A percentile compares a stretch with the other conserved stretches of the same genome.
Conservation (phyloP, 1,140 invertebrate species). For the Chelonus insularis region DNA sequence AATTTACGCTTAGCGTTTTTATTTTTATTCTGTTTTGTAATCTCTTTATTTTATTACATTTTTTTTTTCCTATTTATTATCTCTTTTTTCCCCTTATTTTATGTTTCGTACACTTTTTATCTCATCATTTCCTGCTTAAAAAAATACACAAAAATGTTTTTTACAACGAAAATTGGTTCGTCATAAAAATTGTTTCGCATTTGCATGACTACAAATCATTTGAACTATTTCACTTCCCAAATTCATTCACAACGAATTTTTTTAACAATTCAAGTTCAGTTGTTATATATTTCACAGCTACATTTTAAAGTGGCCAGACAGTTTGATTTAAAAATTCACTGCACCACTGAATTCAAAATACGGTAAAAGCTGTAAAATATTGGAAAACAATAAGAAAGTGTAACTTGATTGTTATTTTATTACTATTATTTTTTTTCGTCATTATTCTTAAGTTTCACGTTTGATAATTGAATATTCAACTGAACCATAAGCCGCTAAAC, state of each 20-base stretch:
- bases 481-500: too few relatives aligned
- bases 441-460: too few relatives aligned
- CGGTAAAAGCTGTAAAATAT: too few relatives aligned
- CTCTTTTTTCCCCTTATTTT: not conserved
- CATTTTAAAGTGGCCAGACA: too few relatives aligned
- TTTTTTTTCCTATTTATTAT: too few relatives aligned
- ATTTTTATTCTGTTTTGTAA: not conserved
- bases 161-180: not conserved
- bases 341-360: too few relatives aligned
- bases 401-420: too few relatives aligned
- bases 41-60: not conserved
- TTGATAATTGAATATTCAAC: too few relatives aligned
- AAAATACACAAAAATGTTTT: not conserved
- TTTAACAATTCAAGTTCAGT: not conserved
- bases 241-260: not conserved
- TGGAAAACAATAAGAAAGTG: too few relatives aligned
- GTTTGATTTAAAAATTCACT: too few relatives aligned
- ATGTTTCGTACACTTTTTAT: not conserved
- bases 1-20: not conserved
- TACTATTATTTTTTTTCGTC: too few relatives aligned
- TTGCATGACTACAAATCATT: not conserved
- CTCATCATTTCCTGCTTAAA: not conserved
- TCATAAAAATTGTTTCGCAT: conserved; percentile 8
- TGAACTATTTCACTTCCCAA: not conserved
- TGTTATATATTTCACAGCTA: not conserved